Evolutionary conservation across 2,797 vertebrate species (phyloP), one percentile per base, ranked within the genome.

Genomic region (Neostethus bicornis): DNA sequence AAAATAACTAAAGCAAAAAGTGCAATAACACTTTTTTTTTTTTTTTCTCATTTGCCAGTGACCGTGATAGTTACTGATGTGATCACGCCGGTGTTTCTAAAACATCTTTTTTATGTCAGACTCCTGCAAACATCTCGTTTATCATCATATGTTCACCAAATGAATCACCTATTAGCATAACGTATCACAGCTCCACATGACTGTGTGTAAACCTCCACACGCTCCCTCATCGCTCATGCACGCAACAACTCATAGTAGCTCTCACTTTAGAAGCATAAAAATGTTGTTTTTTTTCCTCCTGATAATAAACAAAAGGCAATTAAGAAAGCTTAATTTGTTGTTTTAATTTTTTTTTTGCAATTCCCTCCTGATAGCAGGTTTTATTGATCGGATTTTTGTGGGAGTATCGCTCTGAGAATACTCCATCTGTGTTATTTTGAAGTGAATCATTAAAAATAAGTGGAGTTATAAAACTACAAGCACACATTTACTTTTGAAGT

Each of bases 121-220:
- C n/a, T 16, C 35, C 8, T 19, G 1, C 3, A 17, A 38, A 19
- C 16, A 9, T 35, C 8, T 6, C 39, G 60, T 54, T 67, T 32
- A 56, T 38, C 38, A 45, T 39, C 51, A 53, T 53, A 59, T 46
- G 41, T 49, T 43, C 34, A 67, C 43, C 49, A 55, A 73, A 58
- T 7, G 7, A 51, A 42, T 25, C 2, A 26, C 23, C 38, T 53
- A 26, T 51, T 20, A 5, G 4, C 53, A 60, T 28, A 62, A 37
- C 61, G 32, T 66, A 24, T 76, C 46, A 20, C 48, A 19, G 56
- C 54, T 57, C 16, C 32, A 8, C 39, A 17, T 56, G 32, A 42
- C 45, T 46, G 26, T 73, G 24, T 46, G 47, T 34, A 43, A 20
- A 12, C 5, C 43, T 44, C 42, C 49, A 47, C 75, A 55, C 51